Evolutionary conservation across 1,140 invertebrate genomes (phyloP), one percentile per base, ranked within the genome.

Genomic region (Babylonia areolata): DNA sequence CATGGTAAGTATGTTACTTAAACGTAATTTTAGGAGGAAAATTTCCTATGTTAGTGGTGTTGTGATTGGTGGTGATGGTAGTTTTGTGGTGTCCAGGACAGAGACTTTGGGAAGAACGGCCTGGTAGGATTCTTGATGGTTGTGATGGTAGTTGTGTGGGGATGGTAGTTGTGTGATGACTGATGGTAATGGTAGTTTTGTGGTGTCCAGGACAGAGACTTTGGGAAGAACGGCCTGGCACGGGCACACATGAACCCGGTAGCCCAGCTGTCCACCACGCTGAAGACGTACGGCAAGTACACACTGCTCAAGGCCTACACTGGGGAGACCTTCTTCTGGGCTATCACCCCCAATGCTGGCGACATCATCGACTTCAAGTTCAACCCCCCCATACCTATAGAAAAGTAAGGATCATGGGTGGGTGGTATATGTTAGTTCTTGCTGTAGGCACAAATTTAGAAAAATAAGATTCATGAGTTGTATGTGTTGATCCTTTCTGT

Each of bases 251-350:
- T 94, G 86, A 95, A 96, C 87, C 97, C 97, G 80, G 96, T 97
- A 20, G 97, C 97, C 0, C 94, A 94, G 77, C 95, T 98, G 0
- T 95, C 96, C 37, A 97, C 97, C 28, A 96, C 96, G 85, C 97
- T 99, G 78, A 97, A 97, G 90, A 95, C 97, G 12, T 98, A 99
- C 93, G 97, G 97, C 90, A 96, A 97, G 77, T 98, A 97, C 93
- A 96, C n/a, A 0, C 91, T 99, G 9, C 95, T 96, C 84, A 96
- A 96, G 90, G 98, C 97, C 17, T 99, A 99, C 92, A 95, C 71
- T 98, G 98, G 0, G 96, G 97, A 91, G 97, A 96, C 0, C 99
- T 97, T 91, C 99, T n/a, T n/a, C 93, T 99, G 98, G 98, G 98
- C 97, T 28, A 94, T 98, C 23, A 95, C 97, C 33, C 98, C 98